Evolutionary conservation across 2,888 invertebrate species (phyloP).

Genomic region (Melieria omissa): DNA sequence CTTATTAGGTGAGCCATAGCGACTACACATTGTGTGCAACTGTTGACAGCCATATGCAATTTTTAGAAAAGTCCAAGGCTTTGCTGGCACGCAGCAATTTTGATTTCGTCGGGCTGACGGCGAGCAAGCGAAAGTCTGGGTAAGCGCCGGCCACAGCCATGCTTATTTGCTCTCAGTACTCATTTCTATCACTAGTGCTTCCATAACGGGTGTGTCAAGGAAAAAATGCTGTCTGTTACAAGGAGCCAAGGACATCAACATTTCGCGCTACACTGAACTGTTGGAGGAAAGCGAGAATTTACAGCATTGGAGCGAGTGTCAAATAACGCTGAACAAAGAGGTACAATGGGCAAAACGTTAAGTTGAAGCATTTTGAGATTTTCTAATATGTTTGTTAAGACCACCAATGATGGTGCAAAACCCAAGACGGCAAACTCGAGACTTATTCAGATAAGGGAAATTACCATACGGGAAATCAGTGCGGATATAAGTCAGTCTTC

Average conservation of each 20-base stretch:
- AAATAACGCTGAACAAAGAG: constrained; percentile 5
- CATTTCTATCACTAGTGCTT: background rate
- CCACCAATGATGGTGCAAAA: too few relatives aligned
- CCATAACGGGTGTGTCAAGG: background rate
- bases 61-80: constrained; percentile 7
- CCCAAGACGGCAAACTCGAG: background rate
- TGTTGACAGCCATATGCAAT: background rate
- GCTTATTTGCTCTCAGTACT: background rate
- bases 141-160: background rate
- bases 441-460: constrained; percentile 42
- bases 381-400: too few relatives aligned
- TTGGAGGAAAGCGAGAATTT: constrained; percentile 28
- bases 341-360: too few relatives aligned
- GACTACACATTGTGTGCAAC: background rate
- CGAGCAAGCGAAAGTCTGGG: constrained; percentile 16
- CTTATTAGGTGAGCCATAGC: constrained; percentile 53
- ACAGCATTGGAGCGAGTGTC: constrained; percentile 6
- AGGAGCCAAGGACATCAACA: background rate
- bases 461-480: constrained; percentile 49
- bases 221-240: constrained; percentile 4
- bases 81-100: constrained; percentile 2
- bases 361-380: too few relatives aligned
- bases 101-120: background rate
- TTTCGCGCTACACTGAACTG: constrained; percentile 15
- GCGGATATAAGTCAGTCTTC: constrained; percentile 4